These are phyloP conservation scores for Pelagia noctiluca DNA, from an alignment of 30 jellyfish, hydroid and myxozoan genomes.

Conservation along the genomic window DNA sequence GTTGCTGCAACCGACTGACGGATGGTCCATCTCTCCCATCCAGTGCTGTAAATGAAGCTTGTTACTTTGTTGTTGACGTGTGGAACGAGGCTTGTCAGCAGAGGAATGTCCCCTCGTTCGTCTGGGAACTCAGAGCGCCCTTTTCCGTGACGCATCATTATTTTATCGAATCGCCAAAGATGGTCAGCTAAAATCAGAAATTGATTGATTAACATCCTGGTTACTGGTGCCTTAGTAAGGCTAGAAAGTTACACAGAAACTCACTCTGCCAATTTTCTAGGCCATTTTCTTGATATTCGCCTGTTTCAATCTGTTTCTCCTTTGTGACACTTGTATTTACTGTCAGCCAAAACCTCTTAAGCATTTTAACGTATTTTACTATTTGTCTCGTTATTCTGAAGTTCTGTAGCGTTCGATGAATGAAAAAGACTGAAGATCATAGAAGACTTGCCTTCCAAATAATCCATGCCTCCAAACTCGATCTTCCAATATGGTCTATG, in stretches of 20 bases:
- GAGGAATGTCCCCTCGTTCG: slow-evolving; percentile 31
- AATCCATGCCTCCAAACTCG: slow-evolving; percentile 47
- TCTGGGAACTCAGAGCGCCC: slow-evolving; percentile 26
- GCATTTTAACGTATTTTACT: no score
- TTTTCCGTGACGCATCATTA: slow-evolving; percentile 29
- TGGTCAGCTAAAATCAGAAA: slow-evolving; percentile 30
- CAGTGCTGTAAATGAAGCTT: slow-evolving; percentile 12
- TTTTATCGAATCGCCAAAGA: slow-evolving; percentile 42
- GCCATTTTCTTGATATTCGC: no score
- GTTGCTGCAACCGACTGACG: not conserved
- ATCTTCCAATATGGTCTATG: slow-evolving; percentile 28
- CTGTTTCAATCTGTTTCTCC: no score
- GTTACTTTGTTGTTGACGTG: slow-evolving; percentile 7
- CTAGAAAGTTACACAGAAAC: no score
- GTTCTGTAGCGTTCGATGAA: no score
- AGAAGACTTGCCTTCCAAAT: slow-evolving; percentile 40
- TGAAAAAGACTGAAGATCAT: not conserved
- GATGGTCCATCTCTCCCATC: not conserved
- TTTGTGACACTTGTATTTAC: no score
- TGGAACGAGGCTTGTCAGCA: slow-evolving; percentile 3
- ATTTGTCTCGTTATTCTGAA: no score
- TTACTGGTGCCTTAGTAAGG: no score
- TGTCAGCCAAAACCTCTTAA: no score
- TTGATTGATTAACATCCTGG: not conserved
- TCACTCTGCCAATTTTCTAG: no score